A percentile compares a stretch with the other conserved stretches of the same genome.
Conservation (phyloP, 2,113 vertebrate genomes). For the Microtus ochrogaster region DNA sequence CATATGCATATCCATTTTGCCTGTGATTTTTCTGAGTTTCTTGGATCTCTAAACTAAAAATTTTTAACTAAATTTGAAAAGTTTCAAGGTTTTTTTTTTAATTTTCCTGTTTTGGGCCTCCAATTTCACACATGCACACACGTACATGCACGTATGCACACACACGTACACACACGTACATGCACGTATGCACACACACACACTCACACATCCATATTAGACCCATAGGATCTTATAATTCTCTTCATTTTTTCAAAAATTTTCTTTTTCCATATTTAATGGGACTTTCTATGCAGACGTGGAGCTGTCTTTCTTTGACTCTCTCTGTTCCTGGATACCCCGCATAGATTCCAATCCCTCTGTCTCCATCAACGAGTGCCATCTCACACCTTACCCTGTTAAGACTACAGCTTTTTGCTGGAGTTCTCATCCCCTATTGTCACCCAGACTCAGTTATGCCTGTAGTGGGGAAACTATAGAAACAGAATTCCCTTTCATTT, state of each 20-base stretch:
- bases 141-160: not conserved
- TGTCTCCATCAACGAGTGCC: not conserved
- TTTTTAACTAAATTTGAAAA: not conserved
- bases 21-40: constrained; percentile 1
- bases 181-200: not conserved
- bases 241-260: not conserved
- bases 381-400: not conserved
- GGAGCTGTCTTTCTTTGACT: not conserved
- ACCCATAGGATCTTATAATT: not conserved
- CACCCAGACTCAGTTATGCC: not conserved
- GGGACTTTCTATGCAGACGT: not conserved
- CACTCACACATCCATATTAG: not conserved
- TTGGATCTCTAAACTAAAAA: not conserved
- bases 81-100: not conserved
- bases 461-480: not conserved
- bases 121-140: not conserved
- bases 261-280: not conserved
- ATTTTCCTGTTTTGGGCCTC: not conserved
- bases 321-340: not conserved
- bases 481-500: not conserved
- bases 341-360: not conserved
- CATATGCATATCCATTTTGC: not conserved
- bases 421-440: not conserved
- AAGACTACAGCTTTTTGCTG: not conserved
- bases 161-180: not conserved